These are phyloP conservation scores for Sebastolobus altivelis DNA, from an alignment of 2,797 vertebrate genomes.

Conservation along the genomic window DNA sequence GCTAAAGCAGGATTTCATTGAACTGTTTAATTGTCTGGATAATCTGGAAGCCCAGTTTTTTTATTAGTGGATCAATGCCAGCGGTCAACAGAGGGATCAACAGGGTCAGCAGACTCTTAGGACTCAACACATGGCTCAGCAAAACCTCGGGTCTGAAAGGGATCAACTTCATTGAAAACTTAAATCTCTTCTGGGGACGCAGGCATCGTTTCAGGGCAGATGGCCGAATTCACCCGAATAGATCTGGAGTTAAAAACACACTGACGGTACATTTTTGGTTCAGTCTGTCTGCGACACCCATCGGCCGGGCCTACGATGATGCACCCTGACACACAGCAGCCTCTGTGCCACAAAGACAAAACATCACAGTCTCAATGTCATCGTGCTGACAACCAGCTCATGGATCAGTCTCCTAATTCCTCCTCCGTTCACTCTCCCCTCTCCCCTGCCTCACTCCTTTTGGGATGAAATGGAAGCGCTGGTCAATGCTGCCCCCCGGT, in stretches of 20 bases:
- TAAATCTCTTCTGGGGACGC: neutral
- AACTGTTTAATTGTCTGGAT: neutral
- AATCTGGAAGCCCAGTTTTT: neutral
- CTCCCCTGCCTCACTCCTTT: neutral
- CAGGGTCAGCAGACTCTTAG: neutral
- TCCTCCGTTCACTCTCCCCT: neutral
- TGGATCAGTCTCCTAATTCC: slow-evolving; percentile 21
- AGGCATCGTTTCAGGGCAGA: neutral
- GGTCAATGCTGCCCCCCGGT: neutral
- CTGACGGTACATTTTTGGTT: slow-evolving; percentile 2
- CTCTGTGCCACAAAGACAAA: neutral
- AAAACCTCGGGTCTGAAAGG: neutral
- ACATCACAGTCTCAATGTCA: slow-evolving; percentile 23
- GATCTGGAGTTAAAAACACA: slow-evolving; percentile 1
- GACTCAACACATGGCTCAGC: slow-evolving; percentile 12
- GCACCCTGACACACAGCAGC: slow-evolving; percentile 14
- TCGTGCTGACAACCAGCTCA: slow-evolving; percentile 14
- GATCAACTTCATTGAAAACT: slow-evolving; percentile 18
- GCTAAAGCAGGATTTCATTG: neutral
- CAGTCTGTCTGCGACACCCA: neutral
- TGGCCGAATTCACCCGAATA: neutral
- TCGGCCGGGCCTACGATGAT: neutral
- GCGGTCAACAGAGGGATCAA: slow-evolving; percentile 7
- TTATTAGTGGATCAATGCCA: neutral
- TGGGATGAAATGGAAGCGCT: neutral